phyloP scores from a whole-genome alignment of 2,888 invertebrate genomes.

The Agapostemon virescens region DNA sequence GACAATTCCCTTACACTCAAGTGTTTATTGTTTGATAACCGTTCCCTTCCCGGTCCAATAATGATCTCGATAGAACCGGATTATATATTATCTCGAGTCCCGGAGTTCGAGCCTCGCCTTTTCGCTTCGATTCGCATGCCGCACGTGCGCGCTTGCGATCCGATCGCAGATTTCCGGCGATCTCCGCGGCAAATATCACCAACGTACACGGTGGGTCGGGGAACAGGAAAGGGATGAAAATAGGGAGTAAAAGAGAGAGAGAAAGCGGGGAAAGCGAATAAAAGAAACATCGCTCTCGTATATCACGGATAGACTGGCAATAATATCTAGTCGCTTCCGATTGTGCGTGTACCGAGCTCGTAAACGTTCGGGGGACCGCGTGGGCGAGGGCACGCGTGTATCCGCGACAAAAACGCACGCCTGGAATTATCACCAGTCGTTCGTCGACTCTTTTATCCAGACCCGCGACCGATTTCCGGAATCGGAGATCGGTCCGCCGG shows the following conservation, averaged over 20 bases:
- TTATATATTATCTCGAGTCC: conserved; percentile 29
- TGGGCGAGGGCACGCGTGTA: conserved; percentile 28
- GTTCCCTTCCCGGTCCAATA: neutral
- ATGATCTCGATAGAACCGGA: conserved; percentile 7
- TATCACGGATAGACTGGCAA: conserved; percentile 61
- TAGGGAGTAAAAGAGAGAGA: neutral
- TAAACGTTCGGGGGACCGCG: conserved; percentile 39
- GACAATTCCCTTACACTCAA: conserved; percentile 11
- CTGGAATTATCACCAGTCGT: conserved; percentile 11
- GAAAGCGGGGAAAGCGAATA: conserved; percentile 40
- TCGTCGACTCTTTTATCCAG: conserved; percentile 12
- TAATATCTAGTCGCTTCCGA: conserved; percentile 68
- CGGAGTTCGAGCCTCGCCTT: neutral
- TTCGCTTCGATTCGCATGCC: conserved; percentile 45
- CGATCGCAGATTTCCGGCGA: conserved; percentile 62
- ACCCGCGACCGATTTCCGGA: conserved; percentile 32
- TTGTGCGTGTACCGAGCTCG: conserved; percentile 46
- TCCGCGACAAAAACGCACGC: conserved; percentile 11
- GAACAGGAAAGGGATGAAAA: neutral
- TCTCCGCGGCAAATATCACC: conserved; percentile 40
- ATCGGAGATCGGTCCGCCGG: conserved; percentile 7
- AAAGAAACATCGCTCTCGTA: conserved; percentile 51
- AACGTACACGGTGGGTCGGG: neutral
- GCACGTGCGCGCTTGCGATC: conserved; percentile 55
- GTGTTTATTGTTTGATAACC: conserved; percentile 30